Base-by-base conservation (phyloP, 2,888 invertebrate species). In the Tolmerus cingulatus region DNA sequence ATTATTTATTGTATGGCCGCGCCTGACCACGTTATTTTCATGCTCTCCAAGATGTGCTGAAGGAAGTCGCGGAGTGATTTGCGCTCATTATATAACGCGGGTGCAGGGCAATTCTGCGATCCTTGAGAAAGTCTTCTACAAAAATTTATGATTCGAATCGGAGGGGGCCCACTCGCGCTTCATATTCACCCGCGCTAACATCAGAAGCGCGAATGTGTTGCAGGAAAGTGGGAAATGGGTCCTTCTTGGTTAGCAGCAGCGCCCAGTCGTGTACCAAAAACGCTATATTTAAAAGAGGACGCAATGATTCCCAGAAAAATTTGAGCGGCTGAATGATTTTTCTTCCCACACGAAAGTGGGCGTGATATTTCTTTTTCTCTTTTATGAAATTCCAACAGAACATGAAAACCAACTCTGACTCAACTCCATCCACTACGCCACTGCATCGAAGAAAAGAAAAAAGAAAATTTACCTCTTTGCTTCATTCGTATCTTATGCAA, bases 231-330 rank as follows among this genome's bases (percentile, higher is more conserved):
- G 19, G 79, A 19, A 43, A 34, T 55, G 55, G 74, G 66, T 55
- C 57, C 85, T 57, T 37, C 51, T 43, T 43, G 43, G 30, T 85
- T 66, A 14, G 86, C 55, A 78, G 66, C 79, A 79, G 55, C 7
- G 19, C 84, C 74, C 40, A 19, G 19, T 46, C 23, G 8, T 46
- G 78, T 84, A 78, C 77, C 87, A 77, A 85, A 46, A 77, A 66
- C 86, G 88, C 84, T 66, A 87, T 88, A 84, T 88, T 88, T 88
- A 88, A 87, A 51, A 87, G 88, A 87, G 88, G 88, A 88, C 88
- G 87, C 88, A 87, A 86, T 86, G 85, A 86, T 79, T 66, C 86
- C 51, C 85, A 85, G 85, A 85, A 85, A 85, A 85, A 85, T 74
- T 85, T 43, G 16, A 66, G 78, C 82, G 74, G 78, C 87, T 87